Percentiles rank a stretch among this genome's conserved stretches.
These are phyloP conservation scores for Huso huso DNA, from an alignment of 2,797 vertebrate genomes.

Conservation along the genomic window DNA sequence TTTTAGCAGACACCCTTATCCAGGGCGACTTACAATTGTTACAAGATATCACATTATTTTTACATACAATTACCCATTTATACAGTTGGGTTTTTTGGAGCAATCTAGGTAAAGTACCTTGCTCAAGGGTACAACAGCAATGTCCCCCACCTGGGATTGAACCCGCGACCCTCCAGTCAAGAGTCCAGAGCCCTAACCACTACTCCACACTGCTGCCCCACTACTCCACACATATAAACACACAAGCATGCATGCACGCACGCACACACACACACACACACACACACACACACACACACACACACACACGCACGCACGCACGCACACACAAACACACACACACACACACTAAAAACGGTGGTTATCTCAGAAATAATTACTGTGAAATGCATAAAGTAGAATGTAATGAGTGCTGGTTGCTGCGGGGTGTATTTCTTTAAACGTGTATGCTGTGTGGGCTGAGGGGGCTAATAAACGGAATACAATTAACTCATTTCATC, in stretches of 20 bases:
- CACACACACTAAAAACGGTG: conserved; percentile 14
- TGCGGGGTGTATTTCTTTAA: background rate
- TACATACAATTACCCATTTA: no score
- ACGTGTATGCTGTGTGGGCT: background rate
- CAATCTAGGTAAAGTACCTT: no score
- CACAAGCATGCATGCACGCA: background rate
- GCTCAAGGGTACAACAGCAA: no score
- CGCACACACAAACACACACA: conserved; percentile 13
- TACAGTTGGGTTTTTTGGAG: no score
- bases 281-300: background rate
- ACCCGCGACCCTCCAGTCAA: no score
- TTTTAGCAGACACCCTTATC: background rate
- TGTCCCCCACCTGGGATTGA: no score
- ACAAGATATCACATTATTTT: no score
- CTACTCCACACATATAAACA: background rate
- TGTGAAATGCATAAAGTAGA: background rate
- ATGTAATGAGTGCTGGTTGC: background rate
- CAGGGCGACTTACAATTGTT: no score
- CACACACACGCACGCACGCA: background rate
- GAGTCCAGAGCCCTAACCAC: no score
- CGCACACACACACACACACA: background rate
- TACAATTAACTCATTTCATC: background rate
- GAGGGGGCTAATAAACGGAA: background rate
- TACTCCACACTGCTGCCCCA: no score
- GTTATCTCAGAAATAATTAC: background rate